Percentiles rank a stretch among this genome's conserved stretches.
phyloP scores from a whole-genome alignment of 2,113 vertebrate species.

The Sceloporus undulatus region DNA sequence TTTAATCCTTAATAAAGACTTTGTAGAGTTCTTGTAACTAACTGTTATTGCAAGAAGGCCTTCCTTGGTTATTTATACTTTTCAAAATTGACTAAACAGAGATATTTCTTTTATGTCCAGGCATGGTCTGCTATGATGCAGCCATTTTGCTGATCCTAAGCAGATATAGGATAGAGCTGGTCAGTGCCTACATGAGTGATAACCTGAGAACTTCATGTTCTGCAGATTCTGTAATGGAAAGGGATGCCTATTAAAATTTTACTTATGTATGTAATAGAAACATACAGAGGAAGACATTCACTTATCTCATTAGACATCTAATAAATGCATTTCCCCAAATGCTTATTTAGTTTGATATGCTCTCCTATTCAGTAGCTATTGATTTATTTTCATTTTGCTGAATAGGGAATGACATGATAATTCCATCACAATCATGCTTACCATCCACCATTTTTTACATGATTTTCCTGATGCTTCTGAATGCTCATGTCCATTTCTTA shows the following conservation, averaged over 20 bases:
- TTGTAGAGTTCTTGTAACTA: conserved; percentile 68
- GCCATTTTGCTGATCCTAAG: not conserved
- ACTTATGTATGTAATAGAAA: not conserved
- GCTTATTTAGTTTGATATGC: not conserved
- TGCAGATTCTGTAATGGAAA: not conserved
- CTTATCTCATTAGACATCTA: not conserved
- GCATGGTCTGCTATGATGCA: not conserved
- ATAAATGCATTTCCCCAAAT: not conserved
- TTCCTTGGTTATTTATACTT: conserved; percentile 38
- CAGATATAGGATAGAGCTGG: not conserved
- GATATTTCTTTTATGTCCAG: not conserved
- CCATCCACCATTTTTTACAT: conserved; percentile 7
- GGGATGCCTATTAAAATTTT: not conserved
- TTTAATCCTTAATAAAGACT: conserved; percentile 67
- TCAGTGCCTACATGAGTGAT: not conserved
- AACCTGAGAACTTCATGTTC: not conserved
- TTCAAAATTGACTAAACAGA: conserved; percentile 26
- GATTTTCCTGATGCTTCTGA: conserved; percentile 34
- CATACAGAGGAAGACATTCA: conserved; percentile 43
- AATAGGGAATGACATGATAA: conserved; percentile 52
- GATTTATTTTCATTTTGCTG: conserved; percentile 26
- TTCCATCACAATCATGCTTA: conserved; percentile 37
- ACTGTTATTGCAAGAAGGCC: conserved; percentile 28
- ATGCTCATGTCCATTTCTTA: conserved; percentile 47
- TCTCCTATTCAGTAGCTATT: conserved; percentile 33